phyloP scores from a whole-genome alignment of 2,113 vertebrate species.

The Stegostoma tigrinum region DNA sequence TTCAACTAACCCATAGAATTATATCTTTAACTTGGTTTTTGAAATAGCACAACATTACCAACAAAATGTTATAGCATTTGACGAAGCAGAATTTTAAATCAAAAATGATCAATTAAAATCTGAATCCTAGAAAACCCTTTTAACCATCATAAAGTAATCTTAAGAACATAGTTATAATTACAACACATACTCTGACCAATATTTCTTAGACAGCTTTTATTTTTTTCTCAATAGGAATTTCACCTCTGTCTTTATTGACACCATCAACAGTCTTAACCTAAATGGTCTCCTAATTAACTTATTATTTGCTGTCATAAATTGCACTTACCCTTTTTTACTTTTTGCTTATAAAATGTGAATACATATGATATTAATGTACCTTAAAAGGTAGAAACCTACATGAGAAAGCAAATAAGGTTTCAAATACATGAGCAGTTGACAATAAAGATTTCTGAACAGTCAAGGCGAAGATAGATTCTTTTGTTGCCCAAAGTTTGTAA shows the following conservation, averaged over 20 bases:
- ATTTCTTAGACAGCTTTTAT: neutral
- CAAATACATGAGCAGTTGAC: neutral
- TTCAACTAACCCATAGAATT: neutral
- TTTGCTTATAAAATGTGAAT: neutral
- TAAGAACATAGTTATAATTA: neutral
- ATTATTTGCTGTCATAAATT: neutral
- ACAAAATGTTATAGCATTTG: neutral
- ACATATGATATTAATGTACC: neutral
- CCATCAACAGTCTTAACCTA: neutral
- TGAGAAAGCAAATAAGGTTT: neutral
- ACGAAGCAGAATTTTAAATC: neutral
- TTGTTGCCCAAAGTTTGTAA: neutral
- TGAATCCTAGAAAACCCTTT: neutral
- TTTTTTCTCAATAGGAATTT: neutral
- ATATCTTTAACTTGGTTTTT: neutral
- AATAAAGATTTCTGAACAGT: neutral
- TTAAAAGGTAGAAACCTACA: neutral
- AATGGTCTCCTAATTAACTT: neutral
- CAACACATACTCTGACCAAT: neutral
- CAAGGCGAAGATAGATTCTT: neutral
- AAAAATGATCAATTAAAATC: neutral
- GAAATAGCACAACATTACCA: neutral
- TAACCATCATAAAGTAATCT: neutral
- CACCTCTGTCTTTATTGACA: neutral
- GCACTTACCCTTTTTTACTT: slow-evolving; percentile 4